phyloP scores from a whole-genome alignment of 2,797 vertebrate species.

The Chloroceryle amazona region DNA sequence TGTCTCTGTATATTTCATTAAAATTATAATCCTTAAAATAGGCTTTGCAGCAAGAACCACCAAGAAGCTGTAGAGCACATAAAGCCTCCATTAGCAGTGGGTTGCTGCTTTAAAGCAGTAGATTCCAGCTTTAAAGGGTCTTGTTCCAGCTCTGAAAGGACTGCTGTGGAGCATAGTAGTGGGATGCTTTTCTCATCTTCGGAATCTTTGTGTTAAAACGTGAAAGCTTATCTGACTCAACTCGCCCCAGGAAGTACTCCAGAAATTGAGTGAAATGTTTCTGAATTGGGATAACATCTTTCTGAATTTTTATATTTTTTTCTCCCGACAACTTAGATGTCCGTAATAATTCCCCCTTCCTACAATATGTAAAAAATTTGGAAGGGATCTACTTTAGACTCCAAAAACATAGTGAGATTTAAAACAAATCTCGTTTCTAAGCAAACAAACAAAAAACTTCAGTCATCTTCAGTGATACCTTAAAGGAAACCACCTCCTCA shows the following conservation, averaged over 20 bases:
- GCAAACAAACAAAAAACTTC: not conserved
- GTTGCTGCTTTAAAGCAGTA: not conserved
- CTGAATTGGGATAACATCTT: not conserved
- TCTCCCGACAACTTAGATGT: not conserved
- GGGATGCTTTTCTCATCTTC: not conserved
- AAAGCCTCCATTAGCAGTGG: not conserved
- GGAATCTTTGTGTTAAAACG: constrained; percentile 18
- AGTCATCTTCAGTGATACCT: not conserved
- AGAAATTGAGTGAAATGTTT: not conserved
- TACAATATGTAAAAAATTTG: not conserved
- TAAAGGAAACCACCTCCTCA: not conserved
- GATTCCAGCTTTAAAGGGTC: not conserved
- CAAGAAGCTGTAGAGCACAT: not conserved
- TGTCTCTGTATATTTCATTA: not conserved
- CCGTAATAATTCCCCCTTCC: not conserved
- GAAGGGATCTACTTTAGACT: not conserved
- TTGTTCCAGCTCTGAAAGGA: not conserved
- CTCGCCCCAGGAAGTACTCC: not conserved
- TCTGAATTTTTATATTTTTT: not conserved
- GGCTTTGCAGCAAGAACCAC: not conserved
- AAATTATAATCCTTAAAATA: not conserved
- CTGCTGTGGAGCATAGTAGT: not conserved
- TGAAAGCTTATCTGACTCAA: not conserved
- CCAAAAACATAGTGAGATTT: not conserved
- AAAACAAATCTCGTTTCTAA: not conserved